Conservation (phyloP, 2,113 vertebrate genomes). For the Megaceryle maxima region DNA sequence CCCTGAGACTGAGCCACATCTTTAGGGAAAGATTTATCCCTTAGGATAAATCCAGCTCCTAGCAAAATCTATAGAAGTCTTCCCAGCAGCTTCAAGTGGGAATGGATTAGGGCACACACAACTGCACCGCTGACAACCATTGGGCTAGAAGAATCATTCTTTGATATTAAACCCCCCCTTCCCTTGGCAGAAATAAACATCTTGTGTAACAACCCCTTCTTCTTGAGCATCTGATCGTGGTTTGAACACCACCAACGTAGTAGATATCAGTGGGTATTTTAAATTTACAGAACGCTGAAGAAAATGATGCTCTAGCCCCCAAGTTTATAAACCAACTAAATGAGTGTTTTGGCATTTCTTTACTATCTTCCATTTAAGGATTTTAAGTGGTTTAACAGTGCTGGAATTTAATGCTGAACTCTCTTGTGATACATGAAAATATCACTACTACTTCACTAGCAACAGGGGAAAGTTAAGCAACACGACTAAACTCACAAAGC, state of each 20-base stretch:
- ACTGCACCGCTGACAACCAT: neutral
- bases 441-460: neutral
- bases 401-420: neutral
- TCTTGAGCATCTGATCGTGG: neutral
- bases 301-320: neutral
- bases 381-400: neutral
- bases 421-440: neutral
- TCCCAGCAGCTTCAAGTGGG: neutral
- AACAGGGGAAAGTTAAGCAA: conserved; percentile 14
- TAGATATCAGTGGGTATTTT: neutral
- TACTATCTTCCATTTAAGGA: neutral
- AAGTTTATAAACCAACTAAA: conserved; percentile 7
- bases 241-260: neutral
- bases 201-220: neutral
- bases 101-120: neutral
- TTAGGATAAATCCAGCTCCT: neutral
- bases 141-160: neutral
- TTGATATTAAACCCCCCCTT: neutral
- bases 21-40: neutral
- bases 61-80: neutral
- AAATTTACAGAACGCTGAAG: neutral
- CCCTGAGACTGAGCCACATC: neutral
- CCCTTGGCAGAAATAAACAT: neutral
- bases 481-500: neutral
- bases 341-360: neutral